phyloP scores from a whole-genome alignment of 2,888 invertebrate genomes.

The Scrobipalpa atriplicella region DNA sequence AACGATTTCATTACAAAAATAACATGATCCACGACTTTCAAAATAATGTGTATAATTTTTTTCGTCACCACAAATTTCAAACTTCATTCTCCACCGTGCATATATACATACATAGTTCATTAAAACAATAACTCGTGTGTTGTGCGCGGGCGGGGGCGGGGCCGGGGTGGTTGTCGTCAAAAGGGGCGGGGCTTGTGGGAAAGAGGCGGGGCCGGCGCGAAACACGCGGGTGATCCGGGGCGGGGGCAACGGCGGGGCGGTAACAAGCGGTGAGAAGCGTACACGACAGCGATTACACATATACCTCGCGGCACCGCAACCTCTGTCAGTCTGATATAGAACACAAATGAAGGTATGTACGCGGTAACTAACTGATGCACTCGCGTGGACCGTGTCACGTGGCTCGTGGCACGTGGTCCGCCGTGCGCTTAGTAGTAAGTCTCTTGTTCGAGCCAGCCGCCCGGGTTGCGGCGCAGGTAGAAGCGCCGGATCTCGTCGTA shows the following conservation, averaged over 20 bases:
- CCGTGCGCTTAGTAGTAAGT: conserved; percentile 94
- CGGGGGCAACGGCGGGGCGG: conserved; percentile 47
- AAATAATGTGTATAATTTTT: conserved; percentile 63
- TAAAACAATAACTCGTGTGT: conserved; percentile 50
- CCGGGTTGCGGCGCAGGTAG: conserved; percentile 98
- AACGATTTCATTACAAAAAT: conserved; percentile 74
- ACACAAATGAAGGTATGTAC: conserved; percentile 75
- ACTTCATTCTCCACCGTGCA: conserved; percentile 72
- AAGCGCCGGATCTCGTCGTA: conserved; percentile 99
- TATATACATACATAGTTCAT: conserved; percentile 76
- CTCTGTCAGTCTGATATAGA: conserved; percentile 70
- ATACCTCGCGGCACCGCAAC: conserved; percentile 69
- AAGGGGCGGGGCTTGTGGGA: neutral
- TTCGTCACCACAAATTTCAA: conserved; percentile 69
- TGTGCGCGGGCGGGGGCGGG: conserved; percentile 33
- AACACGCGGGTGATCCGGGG: neutral
- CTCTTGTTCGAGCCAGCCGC: conserved; percentile 99
- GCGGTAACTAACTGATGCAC: conserved; percentile 69
- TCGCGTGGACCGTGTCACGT: conserved; percentile 25
- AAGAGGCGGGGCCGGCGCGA: neutral
- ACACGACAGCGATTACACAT: conserved; percentile 75
- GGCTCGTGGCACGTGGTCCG: too few species aligned
- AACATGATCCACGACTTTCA: conserved; percentile 70
- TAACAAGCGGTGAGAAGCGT: conserved; percentile 77
- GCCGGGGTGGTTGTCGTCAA: neutral